These are phyloP conservation scores for Dasysyrphus tricinctus DNA, from an alignment of 2,888 invertebrate species.

Conservation along the genomic window DNA sequence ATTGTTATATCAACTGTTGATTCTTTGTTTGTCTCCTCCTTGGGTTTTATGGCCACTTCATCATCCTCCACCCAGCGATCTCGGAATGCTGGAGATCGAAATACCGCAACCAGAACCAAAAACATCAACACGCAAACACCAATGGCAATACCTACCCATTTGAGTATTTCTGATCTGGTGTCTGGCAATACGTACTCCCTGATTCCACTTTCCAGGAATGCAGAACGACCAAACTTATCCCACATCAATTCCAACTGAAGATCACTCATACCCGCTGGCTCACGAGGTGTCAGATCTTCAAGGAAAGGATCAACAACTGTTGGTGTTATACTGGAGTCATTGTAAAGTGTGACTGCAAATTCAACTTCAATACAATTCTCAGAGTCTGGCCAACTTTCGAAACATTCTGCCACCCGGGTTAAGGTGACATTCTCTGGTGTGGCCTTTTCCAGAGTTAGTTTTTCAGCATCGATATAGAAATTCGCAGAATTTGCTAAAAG, in stretches of 20 bases:
- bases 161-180: slow-evolving; percentile 59
- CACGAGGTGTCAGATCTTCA: slow-evolving; percentile 59
- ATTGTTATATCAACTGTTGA: slow-evolving; percentile 76
- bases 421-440: slow-evolving; percentile 70
- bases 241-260: slow-evolving; percentile 65
- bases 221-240: slow-evolving; percentile 53
- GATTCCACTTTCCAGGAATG: slow-evolving; percentile 56
- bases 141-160: slow-evolving; percentile 76
- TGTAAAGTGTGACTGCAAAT: slow-evolving; percentile 68
- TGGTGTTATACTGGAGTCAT: slow-evolving; percentile 16
- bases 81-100: slow-evolving; percentile 62
- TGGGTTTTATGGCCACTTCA: slow-evolving; percentile 44
- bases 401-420: slow-evolving; percentile 72
- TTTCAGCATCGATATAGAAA: slow-evolving; percentile 40
- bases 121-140: slow-evolving; percentile 64
- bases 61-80: slow-evolving; percentile 73
- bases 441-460: slow-evolving; percentile 57
- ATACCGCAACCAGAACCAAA: slow-evolving; percentile 63
- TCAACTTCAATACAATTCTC: slow-evolving; percentile 72
- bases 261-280: slow-evolving; percentile 60
- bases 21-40: slow-evolving; percentile 47
- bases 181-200: slow-evolving; percentile 69
- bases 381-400: slow-evolving; percentile 72
- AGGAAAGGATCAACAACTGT: slow-evolving; percentile 60
- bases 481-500: slow-evolving; percentile 70